A percentile compares a stretch with the other conserved stretches of the same genome.
Evolutionary conservation across 2,797 vertebrate species (phyloP).

Genomic region (Coreius guichenoti): DNA sequence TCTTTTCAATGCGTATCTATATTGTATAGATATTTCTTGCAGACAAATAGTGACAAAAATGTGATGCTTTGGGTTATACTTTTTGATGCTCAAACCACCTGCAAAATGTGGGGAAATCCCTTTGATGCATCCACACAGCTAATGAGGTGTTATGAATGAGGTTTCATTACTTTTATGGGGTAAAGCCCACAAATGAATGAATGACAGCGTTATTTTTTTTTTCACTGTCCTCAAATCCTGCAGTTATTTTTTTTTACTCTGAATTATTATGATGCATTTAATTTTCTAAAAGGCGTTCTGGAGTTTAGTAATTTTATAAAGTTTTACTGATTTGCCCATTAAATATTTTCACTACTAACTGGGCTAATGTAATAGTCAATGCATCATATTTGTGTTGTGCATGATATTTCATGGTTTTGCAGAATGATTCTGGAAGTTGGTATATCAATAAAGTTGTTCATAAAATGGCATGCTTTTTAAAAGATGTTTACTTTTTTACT

Average conservation of each 20-base stretch:
- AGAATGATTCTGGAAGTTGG: neutral
- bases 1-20: neutral
- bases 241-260: neutral
- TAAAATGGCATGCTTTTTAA: neutral
- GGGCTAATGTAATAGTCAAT: neutral
- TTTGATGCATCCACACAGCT: neutral
- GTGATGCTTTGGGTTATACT: neutral
- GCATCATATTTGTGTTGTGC: neutral
- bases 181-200: neutral
- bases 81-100: neutral
- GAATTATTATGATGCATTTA: neutral
- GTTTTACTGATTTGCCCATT: neutral
- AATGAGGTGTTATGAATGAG: neutral
- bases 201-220: neutral
- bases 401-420: neutral
- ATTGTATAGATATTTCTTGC: neutral
- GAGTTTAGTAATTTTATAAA: neutral
- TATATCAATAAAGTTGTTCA: neutral
- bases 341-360: neutral
- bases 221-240: neutral
- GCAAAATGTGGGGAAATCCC: neutral
- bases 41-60: neutral
- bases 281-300: neutral
- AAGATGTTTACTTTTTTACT: neutral
- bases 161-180: neutral